Base-by-base conservation (phyloP, 2,888 invertebrate genomes). In the Epinotia brunnichana region DNA sequence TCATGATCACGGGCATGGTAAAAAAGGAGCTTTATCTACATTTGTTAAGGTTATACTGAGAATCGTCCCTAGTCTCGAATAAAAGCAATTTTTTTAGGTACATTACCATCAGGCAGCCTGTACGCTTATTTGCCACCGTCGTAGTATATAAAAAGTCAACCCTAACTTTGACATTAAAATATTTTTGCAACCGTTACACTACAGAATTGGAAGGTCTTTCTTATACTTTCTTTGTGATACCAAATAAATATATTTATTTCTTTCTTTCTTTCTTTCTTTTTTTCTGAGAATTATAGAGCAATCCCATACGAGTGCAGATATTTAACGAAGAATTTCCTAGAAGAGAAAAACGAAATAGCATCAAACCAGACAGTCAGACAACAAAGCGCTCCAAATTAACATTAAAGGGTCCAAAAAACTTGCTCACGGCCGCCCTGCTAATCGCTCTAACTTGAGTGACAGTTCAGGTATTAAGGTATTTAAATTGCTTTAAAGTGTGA, bases 401-500 rank as follows among this genome's bases (percentile, higher is more conserved):
- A 48, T 72, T 69, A 51, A 24, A 63, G 39, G 73, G 24, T 17
- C 69, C 63, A 57, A 73, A 73, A 73, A 73, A 73, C 73, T 73
- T 57, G 63, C 69, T 69, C 39, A 19, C 56, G 62, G 62, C 63
- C 29, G 59, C 53, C 51, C 57, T 51, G 73, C 73, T 73, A 73
- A 69, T 69, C 73, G 73, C 63, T 57, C 51, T 68, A 56, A 57
- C 63, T 63, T 73, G 73, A 73, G 73, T 73, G 73, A 73, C 73
- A 69, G 69, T 63, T 69, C 41, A 68, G 73, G 68, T 57, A 73
- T 73, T 69, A 73, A 69, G 69, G 73, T 73, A 73, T 73, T 73
- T 73, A 73, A 73, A 73, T 69, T 69, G 73, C 67, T 69, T 69
- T 39, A 62, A 73, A 68, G 73, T 73, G 73, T 73, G 73, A 73